Evolutionary conservation across 2,888 invertebrate genomes (phyloP).

Genomic region (Arge pagana): DNA sequence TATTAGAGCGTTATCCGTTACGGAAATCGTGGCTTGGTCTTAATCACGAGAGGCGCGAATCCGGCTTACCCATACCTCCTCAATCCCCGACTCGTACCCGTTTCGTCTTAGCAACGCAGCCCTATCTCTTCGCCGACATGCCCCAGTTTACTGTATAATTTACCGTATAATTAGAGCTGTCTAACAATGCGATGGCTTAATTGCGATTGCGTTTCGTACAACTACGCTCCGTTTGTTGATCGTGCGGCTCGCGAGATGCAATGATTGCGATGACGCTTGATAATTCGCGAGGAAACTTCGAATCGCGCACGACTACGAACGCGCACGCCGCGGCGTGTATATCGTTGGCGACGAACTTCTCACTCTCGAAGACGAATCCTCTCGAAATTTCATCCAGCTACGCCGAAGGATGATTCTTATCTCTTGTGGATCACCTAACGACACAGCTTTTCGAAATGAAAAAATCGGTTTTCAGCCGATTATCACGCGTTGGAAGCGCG

Average conservation of each 20-base stretch:
- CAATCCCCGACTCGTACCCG: conserved; percentile 10
- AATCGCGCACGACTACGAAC: background rate
- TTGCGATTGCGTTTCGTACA: conserved; percentile 36
- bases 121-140: conserved; percentile 6
- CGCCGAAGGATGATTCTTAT: background rate
- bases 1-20: conserved; percentile 16
- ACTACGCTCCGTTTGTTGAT: conserved; percentile 38
- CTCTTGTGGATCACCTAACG: too few species aligned
- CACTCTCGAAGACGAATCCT: background rate
- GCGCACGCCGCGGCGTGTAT: background rate
- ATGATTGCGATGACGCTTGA: background rate
- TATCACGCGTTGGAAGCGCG: too few species aligned
- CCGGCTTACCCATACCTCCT: conserved; percentile 13
- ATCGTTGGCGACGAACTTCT: background rate
- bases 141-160: conserved; percentile 36
- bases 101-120: background rate
- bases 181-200: conserved; percentile 40
- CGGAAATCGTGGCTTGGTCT: conserved; percentile 17
- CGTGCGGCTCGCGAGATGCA: conserved; percentile 11
- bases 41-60: conserved; percentile 16
- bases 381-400: background rate
- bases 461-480: too few species aligned
- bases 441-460: conserved; percentile 4
- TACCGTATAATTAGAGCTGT: conserved; percentile 35
- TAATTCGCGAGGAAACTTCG: background rate